Evolutionary conservation across 2,888 invertebrate genomes (phyloP), one percentile per base, ranked within the genome.

Genomic region (Mayetiola destructor): DNA sequence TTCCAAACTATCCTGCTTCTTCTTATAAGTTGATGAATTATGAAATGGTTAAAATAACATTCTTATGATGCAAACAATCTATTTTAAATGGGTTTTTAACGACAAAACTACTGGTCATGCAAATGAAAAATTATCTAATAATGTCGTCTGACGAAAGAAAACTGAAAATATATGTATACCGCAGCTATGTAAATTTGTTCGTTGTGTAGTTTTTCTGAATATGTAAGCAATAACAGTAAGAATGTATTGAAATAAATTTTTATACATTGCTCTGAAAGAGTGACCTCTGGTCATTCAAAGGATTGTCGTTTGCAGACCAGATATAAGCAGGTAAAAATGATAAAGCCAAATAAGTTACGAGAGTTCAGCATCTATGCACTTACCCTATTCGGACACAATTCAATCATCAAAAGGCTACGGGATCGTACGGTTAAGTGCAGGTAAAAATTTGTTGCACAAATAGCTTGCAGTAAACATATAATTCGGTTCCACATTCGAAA

Each of bases 231-330:
- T 48, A 48, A 48, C 27, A n/a, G 48, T 27, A 39, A 39, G 12
- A 39, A 39, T 18, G 23, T 21, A 6, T 8, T 39, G 36, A 39
- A 8, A 39, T 9, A 39, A 18, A 18, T 39, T 10, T 10, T 23
- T 4, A 40, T 4, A 20, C 40, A 23, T 40, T 40, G 40, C 23
- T 40, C 23, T 48, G 48, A 48, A 27, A 27, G 16, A 27, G 6
- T 48, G 48, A 48, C 48, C 48, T 27, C 27, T 48, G 48, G 48
- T 48, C 48, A 48, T n/a, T 48, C 48, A 48, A 48, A 48, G 27
- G n/a, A 27, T 27, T 12, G 1, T 40, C 8, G 40, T 21, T 2
- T 27, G 48, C 23, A 27, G 29, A 3, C 3, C 23, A 48, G 48
- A 48, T 27, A 23, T n/a, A 27, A 18, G 48, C 48, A 48, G 48